Evolutionary conservation across 2,113 vertebrate species (phyloP), one percentile per base, ranked within the genome.

Genomic region (Astur gentilis): DNA sequence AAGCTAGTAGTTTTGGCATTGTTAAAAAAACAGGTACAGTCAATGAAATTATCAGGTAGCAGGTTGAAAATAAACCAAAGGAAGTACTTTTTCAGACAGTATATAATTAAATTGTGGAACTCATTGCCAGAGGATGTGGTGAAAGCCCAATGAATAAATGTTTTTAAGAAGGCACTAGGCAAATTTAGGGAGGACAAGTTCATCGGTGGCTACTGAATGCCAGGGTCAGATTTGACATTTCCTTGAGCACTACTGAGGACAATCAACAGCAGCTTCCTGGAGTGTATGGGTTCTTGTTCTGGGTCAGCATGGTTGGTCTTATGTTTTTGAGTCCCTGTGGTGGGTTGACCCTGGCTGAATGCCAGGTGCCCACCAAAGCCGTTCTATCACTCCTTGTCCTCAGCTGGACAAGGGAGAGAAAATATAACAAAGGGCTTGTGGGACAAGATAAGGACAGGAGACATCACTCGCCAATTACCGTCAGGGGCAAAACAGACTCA

Each of bases 211-310:
- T 44, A 10, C 44, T 47, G 31, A 76, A 61, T 34, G 4, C 40
- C 50, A 69, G 16, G 32, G 4, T 40, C n/a, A 76, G 6, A 34
- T 61, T 6, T 88, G 78, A 85, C n/a, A 20, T 61, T 67, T 64
- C 17, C 38, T 69, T 7, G 1, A 67, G 22, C 9, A 13, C 13
- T 49, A 23, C 11, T 13, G n/a, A 15, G 1, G 1, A 40, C 2
- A 49, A 11, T 29, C 31, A 78, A 45, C 6, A 83, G 29, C 12
- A 67, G 9, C 32, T 80, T 80, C 40, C 27, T 72, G 23, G 45
- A 38, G 40, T 2, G 2, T 29, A 7, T 76, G n/a, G 13, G 25
- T 69, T 93, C 45, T 72, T 83, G 14, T 7, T 69, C 71, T 86
- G 40, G 6, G 18, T 88, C 21, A 72, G 4, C 1, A 1, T 7